Evolutionary conservation across 2,888 invertebrate species (phyloP), one percentile per base, ranked within the genome.

Genomic region (Leptinotarsa tumamoca): DNA sequence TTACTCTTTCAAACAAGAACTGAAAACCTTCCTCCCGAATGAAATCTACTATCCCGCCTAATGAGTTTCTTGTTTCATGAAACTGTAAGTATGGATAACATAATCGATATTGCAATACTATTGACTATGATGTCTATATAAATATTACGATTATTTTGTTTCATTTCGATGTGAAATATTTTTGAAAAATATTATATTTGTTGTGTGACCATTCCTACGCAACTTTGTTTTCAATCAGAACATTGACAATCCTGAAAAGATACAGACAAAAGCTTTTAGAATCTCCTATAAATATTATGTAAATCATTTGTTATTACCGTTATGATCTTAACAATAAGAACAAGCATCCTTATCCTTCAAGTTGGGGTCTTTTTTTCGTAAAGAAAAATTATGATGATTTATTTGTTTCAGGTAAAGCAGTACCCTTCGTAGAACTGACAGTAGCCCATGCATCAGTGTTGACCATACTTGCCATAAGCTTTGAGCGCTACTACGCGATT

Each of bases 361-460:
- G 52, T n/a, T 52, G 17, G 7, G 52, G 0, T 15, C 52, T n/a
- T 17, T 7, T 52, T n/a, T n/a, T 52, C 4, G 52, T 17, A 27
- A 17, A 7, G n/a, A 51, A 49, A n/a, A 33, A 21, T n/a, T 18
- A 21, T 61, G 23, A 18, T 50, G 15, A 54, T 67, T 54, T 76
- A 80, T 84, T 77, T 80, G 79, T 90, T 90, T 56, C 91, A 97
- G 98, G 97, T 90, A 95, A 96, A 87, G 94, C 96, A 27, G 96
- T 97, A 4, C 97, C 97, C 0, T 97, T 97, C 87, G 94, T 97
- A 77, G 97, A 98, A 89, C 89, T 97, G 86, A 95, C 96, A 0
- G 96, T 97, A 27, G 96, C 96, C 3, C 96, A 97, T 87, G 96
- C 97, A 43, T 97, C 97, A 54, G 96, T 97, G 3, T 90, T 98